Evolutionary conservation across 1,140 invertebrate genomes (phyloP), one percentile per base, ranked within the genome.

Genomic region (Reticulitermes speratus): DNA sequence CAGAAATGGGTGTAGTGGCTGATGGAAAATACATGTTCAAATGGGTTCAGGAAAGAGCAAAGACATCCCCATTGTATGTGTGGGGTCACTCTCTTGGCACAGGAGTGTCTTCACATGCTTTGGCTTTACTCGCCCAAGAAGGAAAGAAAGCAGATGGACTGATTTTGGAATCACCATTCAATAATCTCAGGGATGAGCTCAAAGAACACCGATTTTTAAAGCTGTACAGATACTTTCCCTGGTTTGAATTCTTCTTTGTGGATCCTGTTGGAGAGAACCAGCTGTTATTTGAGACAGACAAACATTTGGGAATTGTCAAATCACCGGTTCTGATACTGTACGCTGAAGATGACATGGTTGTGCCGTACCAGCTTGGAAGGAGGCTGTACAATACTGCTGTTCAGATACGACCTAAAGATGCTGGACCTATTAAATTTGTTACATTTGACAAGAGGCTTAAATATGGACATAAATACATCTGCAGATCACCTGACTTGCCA

Each of bases 41-140:
- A 86, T 99, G 97, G 95, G 91, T 97, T 19, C 90, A 94, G 83
- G 88, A 92, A 88, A 92, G 91, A 91, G 90, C 93, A 85, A 90
- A 92, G 82, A 89, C 92, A 88, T 87, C 94, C 86, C 91, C 93
- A 69, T 91, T 98, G 84, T 95, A 96, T 89, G 92, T 98, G 1
- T 98, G 97, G 97, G 97, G 97, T 38, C 97, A 98, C 92, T 98
- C 97, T 1, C 92, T 98, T 86, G 97, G 96, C 84, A 95, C 94
- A 86, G 95, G 94, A 94, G 93, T 96, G 1, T 94, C 94, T 3
- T 92, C 92, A 16, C 94, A 95, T 89, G 90, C 94, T 25, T 89
- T 94, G 65, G 91, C 92, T n/a, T 89, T 93, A 87, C 89, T 96
- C 86, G 92, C 93, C 87, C 89, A 88, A 87, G 90, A 94, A 88